phyloP scores from a whole-genome alignment of 2,113 vertebrate species.

The Larimichthys crocea region DNA sequence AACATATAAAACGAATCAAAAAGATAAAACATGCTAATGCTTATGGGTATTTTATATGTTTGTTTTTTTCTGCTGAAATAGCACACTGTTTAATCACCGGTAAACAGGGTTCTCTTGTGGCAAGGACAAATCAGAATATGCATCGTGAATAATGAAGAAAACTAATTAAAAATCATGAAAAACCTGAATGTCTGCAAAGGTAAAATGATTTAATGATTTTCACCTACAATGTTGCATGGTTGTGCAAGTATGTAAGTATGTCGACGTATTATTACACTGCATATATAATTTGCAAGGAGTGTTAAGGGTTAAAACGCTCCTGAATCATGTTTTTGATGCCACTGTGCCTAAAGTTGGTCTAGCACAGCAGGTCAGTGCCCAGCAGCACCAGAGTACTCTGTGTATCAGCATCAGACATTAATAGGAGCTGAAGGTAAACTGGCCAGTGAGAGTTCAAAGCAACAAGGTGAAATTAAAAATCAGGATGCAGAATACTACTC shows the following conservation, averaged over 20 bases:
- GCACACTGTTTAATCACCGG: not conserved
- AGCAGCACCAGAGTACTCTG: slow-evolving; percentile 11
- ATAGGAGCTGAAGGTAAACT: slow-evolving; percentile 1
- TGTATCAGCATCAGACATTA: slow-evolving; percentile 7
- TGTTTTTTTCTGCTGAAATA: not conserved
- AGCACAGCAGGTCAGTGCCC: slow-evolving; percentile 11
- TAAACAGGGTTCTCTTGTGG: not conserved
- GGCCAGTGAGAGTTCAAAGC: not conserved
- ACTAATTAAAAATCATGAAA: not conserved
- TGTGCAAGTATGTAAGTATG: not conserved
- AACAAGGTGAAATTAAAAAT: slow-evolving; percentile 4
- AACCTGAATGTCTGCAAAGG: not conserved
- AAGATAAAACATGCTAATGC: not conserved
- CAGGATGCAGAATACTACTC: not conserved
- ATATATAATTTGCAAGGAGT: not conserved
- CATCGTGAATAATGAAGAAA: not conserved
- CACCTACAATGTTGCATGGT: not conserved
- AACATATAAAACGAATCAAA: not conserved
- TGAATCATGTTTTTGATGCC: slow-evolving; percentile 5
- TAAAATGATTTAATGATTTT: not conserved
- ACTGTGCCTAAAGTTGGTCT: slow-evolving; percentile 3
- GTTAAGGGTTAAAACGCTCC: not conserved
- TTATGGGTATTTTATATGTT: not conserved
- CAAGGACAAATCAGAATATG: not conserved
- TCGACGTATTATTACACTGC: not conserved